Evolutionary conservation across 1,140 invertebrate genomes (phyloP), one percentile per base, ranked within the genome.

Genomic region (Habropoda laboriosa): DNA sequence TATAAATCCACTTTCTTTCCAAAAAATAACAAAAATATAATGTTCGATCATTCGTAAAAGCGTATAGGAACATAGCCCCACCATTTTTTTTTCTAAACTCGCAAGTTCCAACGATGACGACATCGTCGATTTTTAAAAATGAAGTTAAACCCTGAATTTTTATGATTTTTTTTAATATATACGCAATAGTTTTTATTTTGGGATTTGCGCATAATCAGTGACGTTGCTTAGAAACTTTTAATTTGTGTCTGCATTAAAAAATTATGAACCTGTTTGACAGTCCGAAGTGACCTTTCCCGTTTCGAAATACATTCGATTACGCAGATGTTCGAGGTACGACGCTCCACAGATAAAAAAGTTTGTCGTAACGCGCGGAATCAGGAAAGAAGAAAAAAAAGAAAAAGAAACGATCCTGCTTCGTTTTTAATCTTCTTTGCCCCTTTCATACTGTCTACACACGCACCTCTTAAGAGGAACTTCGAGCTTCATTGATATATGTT

Each of bases 191-290:
- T 45, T 51, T 35, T 68, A 30, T 68, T 68, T 66, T 51, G 16
- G 3, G 6, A 21, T 4, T 18, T 21, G 24, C n/a, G 13, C 32
- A 57, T 61, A 30, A 57, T 12, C 21, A 16, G 18, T 67, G 27
- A 30, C 40, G 40, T 57, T 27, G 16, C 18, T 67, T 35, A 57
- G 3, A 5, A 16, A 76, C 40, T 73, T 63, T 53, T n/a, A n/a
- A 47, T 71, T 60, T 21, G 12, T 18, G 64, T 42, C 4, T 4
- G 7, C 6, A 27, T 42, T 42, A 57, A 68, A 77, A 61, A 58
- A 47, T 70, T 42, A 35, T 58, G 75, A 71, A 61, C 66, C 67
- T 78, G 75, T 78, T 78, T 58, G 24, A 49, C 53, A 60, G 35
- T 45, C 32, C 21, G 53, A 27, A 27, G 8, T 58, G 74, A 77